Evolutionary conservation across 2,888 invertebrate species (phyloP), one percentile per base, ranked within the genome.

Genomic region (Drosophila austrosaltans): DNA sequence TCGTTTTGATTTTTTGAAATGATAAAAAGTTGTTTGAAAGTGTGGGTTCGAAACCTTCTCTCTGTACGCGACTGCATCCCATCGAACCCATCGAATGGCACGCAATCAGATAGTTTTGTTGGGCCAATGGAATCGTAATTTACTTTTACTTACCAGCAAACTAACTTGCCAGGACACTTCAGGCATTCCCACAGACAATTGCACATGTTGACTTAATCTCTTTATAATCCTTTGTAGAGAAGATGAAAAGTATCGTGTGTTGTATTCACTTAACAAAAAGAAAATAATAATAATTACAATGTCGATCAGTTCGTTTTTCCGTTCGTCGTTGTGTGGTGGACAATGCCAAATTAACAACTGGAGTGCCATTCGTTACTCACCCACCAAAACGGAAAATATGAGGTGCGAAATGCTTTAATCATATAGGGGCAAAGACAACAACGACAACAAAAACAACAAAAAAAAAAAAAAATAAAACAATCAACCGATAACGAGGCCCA

Each of bases 151-250:
- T 84, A 91, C 91, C 91, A 91, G 77, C 91, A 91, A 53, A 89
- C 71, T 20, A 91, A 82, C 77, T 88, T 90, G 75, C 85, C 91
- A 12, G 91, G 91, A 68, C 91, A 91, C 75, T 91, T 91, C 1
- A 91, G 70, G 69, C 86, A 86, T 75, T 91, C 91, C 71, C 90
- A 90, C 8, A 86, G 69, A 71, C 88, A 89, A 66, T 87, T 76
- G 70, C 91, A 90, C 91, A 91, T 91, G 66, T 84, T 87, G 57
- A 69, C 10, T 10, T 36, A 30, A 28, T 60, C 56, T 12, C 56
- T 67, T 39, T 69, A 53, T 48, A 39, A 68, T 25, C 44, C 48
- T 12, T 48, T 12, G 25, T 25, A 25, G 22, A 48, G 48, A 25
- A 25, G 3, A 12, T 10, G 10, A 16, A 8, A 16, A 16, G 42